These are phyloP conservation scores for Oryctes rhinoceros DNA, from an alignment of 1,140 invertebrate genomes.

Conservation along the genomic window DNA sequence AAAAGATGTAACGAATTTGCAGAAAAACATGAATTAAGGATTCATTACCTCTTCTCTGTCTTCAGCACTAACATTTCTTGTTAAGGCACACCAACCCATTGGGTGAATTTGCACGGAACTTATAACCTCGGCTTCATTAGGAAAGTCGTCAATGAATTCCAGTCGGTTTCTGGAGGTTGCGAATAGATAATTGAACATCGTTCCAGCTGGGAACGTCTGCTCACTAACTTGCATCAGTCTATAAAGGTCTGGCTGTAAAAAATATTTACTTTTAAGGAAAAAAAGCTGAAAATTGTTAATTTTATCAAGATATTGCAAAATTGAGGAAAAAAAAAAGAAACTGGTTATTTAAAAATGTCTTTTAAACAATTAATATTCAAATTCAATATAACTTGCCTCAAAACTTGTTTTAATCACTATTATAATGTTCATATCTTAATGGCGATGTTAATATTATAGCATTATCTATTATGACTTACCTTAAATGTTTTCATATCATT, in stretches of 20 bases:
- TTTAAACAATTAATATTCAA: no score
- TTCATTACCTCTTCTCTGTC: slow-evolving; percentile 80
- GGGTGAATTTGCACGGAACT: slow-evolving; percentile 92
- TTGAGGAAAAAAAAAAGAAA: background rate
- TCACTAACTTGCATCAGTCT: slow-evolving; percentile 86
- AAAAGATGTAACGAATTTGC: no score
- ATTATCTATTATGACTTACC: slow-evolving; percentile 63
- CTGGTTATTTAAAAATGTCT: background rate
- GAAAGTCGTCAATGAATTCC: slow-evolving; percentile 91
- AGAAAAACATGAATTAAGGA: no score
- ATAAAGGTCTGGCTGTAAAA: slow-evolving; percentile 84
- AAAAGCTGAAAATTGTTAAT: no score
- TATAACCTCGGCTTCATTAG: slow-evolving; percentile 90
- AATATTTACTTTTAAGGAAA: background rate
- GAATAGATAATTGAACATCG: slow-evolving; percentile 84
- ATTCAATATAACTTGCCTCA: no score
- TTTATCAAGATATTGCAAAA: no score
- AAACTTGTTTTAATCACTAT: no score
- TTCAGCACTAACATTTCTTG: slow-evolving; percentile 85
- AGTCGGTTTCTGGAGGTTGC: slow-evolving; percentile 80
- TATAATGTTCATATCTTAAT: no score
- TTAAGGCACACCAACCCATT: slow-evolving; percentile 88
- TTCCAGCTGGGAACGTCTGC: slow-evolving; percentile 80
- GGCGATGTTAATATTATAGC: no score
- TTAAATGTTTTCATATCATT: slow-evolving; percentile 87